Evolutionary conservation across 2,888 invertebrate genomes (phyloP), one percentile per base, ranked within the genome.

Genomic region (Pachycephus smyrnensis): DNA sequence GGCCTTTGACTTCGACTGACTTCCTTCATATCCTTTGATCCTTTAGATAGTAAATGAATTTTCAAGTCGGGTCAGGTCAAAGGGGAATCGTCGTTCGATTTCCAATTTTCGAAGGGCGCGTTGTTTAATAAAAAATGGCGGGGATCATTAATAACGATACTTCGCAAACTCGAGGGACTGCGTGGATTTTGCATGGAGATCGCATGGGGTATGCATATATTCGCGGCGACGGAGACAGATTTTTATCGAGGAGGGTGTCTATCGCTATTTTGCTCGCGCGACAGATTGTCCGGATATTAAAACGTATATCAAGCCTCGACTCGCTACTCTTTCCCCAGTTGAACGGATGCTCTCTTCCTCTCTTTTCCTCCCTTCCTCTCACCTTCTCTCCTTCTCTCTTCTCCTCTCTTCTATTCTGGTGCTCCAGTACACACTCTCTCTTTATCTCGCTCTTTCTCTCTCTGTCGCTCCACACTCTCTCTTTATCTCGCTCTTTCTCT

Each of bases 201-300:
- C 9, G 23, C 23, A 55, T 23, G 2, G 23, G 23, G 6, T 40
- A 4, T 23, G 6, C 40, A 55, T 55, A 23, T 23, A 55, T 55
- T 55, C 15, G 40, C 23, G 23, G 40, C 6, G 23, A 55, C 2
- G 2, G 40, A 55, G 40, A 55, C 15, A 23, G 23, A 55, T 55
- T 31, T 71, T 71, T 15, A 71, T 71, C 71, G 71, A 71, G 71
- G n/a, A 31, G 31, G 12, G 71, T 55, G 55, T 55, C 55, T 55
- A 6, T 55, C 55, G 55, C 2, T 23, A 76, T 73, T 37, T 69
- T 73, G 73, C 68, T 30, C 35, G 75, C 80, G 76, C 80, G 80
- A 80, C 82, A 78, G 82, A 81, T 83, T 82, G 83, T 82, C 82
- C 83, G 81, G 83, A 82, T 83, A 82, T 83, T 83, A 83, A 82